These are phyloP conservation scores for Pardosa pseudoannulata DNA, from an alignment of 2,888 invertebrate species.

Conservation along the genomic window DNA sequence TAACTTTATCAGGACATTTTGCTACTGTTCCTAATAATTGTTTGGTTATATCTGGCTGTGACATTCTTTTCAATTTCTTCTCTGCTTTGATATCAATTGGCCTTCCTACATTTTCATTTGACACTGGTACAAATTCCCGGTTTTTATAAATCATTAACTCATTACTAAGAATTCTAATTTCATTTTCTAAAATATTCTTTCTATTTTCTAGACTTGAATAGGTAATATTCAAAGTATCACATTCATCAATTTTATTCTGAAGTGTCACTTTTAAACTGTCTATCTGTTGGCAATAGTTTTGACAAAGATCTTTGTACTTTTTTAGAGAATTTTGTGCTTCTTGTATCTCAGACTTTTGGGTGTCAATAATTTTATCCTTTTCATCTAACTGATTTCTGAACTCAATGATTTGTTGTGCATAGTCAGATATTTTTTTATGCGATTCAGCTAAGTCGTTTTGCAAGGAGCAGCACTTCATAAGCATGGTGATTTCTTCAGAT, in stretches of 20 bases:
- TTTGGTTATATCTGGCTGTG: neutral
- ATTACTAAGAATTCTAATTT: conserved; percentile 30
- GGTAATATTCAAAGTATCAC: conserved; percentile 48
- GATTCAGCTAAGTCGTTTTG: conserved; percentile 38
- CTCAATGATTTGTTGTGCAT: conserved; percentile 40
- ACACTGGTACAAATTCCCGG: neutral
- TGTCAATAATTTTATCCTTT: conserved; percentile 21
- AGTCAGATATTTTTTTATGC: conserved; percentile 46
- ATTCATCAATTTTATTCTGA: conserved; percentile 45
- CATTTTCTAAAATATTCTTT: conserved; percentile 41
- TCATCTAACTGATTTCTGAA: conserved; percentile 42
- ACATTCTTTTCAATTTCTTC: neutral
- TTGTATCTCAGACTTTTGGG: conserved; percentile 26
- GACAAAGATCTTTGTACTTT: conserved; percentile 17
- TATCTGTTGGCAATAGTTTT: conserved; percentile 24
- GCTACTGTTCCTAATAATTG: neutral
- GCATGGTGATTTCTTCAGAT: conserved; percentile 16
- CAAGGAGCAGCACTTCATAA: conserved; percentile 14
- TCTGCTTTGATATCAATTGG: neutral
- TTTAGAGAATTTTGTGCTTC: neutral
- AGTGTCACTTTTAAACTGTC: conserved; percentile 21
- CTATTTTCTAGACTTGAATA: conserved; percentile 45
- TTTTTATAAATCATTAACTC: neutral
- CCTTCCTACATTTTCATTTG: conserved; percentile 5
- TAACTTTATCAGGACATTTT: too few species aligned